Percentiles rank a stretch among this genome's conserved stretches.
Evolutionary conservation across 2,113 vertebrate species (phyloP).

Genomic region (Archilochus colubris): DNA sequence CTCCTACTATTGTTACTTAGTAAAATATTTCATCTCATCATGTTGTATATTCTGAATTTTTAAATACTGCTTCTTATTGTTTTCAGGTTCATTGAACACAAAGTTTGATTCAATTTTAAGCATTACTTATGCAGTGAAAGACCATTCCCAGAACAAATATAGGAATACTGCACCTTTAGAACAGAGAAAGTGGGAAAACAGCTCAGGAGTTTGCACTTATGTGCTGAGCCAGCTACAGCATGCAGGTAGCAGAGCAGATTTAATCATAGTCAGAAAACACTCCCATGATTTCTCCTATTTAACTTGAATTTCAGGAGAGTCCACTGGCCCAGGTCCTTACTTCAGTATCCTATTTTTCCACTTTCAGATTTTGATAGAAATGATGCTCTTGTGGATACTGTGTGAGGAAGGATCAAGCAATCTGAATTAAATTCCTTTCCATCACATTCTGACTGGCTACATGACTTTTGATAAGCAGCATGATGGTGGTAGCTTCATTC

Average conservation of each 20-base stretch:
- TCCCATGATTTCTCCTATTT: not conserved
- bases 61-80: not conserved
- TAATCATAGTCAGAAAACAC: not conserved
- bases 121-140: not conserved
- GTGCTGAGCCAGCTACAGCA: not conserved
- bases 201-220: not conserved
- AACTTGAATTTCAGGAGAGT: not conserved
- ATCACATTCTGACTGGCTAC: not conserved
- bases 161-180: not conserved
- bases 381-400: rapidly evolving
- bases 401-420: not conserved
- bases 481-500: not conserved
- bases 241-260: not conserved
- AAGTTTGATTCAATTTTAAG: not conserved
- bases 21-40: not conserved
- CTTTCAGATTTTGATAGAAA: not conserved
- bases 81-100: not conserved
- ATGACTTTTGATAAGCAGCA: not conserved
- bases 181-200: not conserved
- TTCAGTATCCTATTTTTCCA: not conserved
- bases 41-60: not conserved
- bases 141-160: not conserved
- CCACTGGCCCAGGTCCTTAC: not conserved
- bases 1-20: not conserved
- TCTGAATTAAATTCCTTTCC: not conserved